A percentile compares a stretch with the other conserved stretches of the same genome.
These are phyloP conservation scores for Knipowitschia caucasica DNA, from an alignment of 2,797 vertebrate species.

Conservation along the genomic window DNA sequence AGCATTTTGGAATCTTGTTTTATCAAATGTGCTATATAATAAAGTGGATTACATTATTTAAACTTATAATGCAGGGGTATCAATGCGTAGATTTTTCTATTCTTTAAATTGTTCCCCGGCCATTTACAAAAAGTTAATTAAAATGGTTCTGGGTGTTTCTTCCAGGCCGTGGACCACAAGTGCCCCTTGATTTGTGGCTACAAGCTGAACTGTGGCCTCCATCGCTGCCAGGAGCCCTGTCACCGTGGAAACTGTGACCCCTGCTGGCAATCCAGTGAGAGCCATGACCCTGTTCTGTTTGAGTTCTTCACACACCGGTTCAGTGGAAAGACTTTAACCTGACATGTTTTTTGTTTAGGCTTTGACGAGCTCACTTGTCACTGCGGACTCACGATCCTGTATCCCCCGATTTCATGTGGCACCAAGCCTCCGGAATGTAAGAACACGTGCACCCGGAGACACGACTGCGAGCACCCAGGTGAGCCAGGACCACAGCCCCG, in stretches of 20 bases:
- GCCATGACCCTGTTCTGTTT: not conserved
- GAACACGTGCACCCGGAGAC: slow-evolving; percentile 84
- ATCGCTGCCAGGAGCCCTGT: slow-evolving; percentile 94
- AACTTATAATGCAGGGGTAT: too few species aligned
- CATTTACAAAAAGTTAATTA: not conserved
- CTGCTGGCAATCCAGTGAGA: slow-evolving; percentile 98
- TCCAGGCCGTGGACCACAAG: slow-evolving; percentile 87
- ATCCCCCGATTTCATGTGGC: slow-evolving; percentile 92
- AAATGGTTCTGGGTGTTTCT: not conserved
- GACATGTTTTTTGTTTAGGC: slow-evolving; percentile 68
- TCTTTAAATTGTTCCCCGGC: too few species aligned
- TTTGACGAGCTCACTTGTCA: slow-evolving; percentile 96
- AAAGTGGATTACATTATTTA: too few species aligned
- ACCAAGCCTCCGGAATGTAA: slow-evolving; percentile 96
- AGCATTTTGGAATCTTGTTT: too few species aligned
- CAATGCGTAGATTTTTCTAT: too few species aligned
- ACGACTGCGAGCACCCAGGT: slow-evolving; percentile 97
- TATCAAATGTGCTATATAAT: too few species aligned
- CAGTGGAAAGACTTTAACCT: not conserved
- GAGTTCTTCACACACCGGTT: not conserved
- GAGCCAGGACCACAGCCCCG: slow-evolving; percentile 1
- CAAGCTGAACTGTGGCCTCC: slow-evolving; percentile 95
- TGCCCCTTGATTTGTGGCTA: slow-evolving; percentile 92
- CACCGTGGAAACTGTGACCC: slow-evolving; percentile 95
- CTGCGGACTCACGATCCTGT: slow-evolving; percentile 90